Evolutionary conservation across 2,888 invertebrate genomes (phyloP), one percentile per base, ranked within the genome.

Genomic region (Eupithecia centaureata): DNA sequence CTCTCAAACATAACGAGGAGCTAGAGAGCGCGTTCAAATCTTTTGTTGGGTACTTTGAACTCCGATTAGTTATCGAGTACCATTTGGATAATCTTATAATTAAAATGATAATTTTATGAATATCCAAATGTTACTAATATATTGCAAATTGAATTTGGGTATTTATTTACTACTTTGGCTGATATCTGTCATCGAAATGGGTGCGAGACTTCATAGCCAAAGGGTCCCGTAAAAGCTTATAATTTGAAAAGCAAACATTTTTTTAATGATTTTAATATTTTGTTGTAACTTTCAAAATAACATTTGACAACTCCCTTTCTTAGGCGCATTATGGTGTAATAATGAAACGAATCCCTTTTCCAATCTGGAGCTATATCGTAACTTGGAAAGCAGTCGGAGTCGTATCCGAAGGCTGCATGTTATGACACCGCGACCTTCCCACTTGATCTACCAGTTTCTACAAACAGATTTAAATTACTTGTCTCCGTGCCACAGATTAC

Each of bases 351-450:
- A 22, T 47, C 56, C 60, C 54, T 60, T 67, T 58, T 35, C 12
- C 32, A 54, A 42, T 61, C 22, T 12, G 12, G 12, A 15, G 42
- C 5, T 13, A 18, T 68, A 27, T 35, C 61, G 68, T 62, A 68
- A 68, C 42, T 59, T 58, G 42, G 68, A 68, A 68, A 68, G 68
- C 32, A 22, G 56, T 28, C 30, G 33, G 8, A 63, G 30, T 22
- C 57, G 35, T 22, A 18, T 5, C 28, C 58, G 71, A 66, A 66
- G 68, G 71, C 59, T 66, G 66, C 28, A 67, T 63, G 61, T 42
- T 18, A 42, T 59, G 71, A 68, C 65, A 71, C 64, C 27, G 12
- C 61, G 61, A 64, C 70, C 70, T 70, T 61, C 27, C 47, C 1
- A 38, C 57, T 64, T 38, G 32, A 65, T 25, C 57, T 32, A 61